Evolutionary conservation across 2,797 vertebrate genomes (phyloP).

Genomic region (Luscinia megarhynchos): DNA sequence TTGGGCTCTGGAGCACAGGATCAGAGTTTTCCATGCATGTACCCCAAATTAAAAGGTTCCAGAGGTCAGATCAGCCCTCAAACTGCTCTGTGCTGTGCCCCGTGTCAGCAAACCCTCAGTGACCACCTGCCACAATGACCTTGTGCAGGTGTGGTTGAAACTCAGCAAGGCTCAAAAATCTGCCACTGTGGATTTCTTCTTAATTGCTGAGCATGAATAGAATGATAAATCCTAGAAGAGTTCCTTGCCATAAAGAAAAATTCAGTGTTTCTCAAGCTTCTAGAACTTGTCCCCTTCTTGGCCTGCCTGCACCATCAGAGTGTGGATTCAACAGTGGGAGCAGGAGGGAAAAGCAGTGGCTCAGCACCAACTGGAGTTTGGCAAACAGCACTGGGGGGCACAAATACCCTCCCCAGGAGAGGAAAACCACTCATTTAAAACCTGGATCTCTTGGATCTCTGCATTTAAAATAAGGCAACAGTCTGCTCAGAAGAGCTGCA

Average conservation of each 20-base stretch:
- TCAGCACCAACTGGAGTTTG: not conserved
- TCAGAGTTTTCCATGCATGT: not conserved
- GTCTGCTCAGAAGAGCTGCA: not conserved
- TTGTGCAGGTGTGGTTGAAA: not conserved
- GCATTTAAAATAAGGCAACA: not conserved
- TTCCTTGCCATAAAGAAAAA: too few species aligned
- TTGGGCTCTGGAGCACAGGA: not conserved
- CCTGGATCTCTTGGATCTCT: not conserved
- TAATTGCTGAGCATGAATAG: too few species aligned
- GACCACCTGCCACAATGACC: not conserved
- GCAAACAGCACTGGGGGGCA: not conserved
- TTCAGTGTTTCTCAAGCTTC: too few species aligned
- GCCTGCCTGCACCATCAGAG: not conserved
- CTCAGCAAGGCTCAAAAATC: not conserved
- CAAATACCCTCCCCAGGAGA: not conserved
- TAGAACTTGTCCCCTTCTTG: too few species aligned
- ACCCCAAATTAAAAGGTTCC: not conserved
- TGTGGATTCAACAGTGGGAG: not conserved
- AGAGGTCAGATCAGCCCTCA: not conserved
- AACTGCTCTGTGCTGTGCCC: not conserved
- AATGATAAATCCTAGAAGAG: too few species aligned
- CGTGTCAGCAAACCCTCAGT: not conserved
- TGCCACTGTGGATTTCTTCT: too few species aligned
- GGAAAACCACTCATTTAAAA: not conserved
- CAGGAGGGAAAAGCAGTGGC: not conserved